Base-by-base conservation (phyloP, 2,113 vertebrate genomes). In the Camelus bactrianus region DNA sequence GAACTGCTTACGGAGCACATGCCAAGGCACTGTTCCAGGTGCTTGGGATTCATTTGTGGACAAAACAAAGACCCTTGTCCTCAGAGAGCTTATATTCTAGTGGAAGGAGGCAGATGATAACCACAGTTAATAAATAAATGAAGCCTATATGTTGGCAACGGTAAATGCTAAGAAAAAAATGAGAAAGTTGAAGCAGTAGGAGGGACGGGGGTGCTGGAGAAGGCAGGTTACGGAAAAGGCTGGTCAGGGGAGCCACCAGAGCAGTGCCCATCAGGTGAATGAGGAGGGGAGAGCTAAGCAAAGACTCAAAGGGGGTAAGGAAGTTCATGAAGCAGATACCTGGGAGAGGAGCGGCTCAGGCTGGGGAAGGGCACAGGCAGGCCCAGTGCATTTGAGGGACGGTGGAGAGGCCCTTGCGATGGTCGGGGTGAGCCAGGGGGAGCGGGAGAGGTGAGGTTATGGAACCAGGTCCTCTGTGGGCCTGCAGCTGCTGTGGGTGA, bases 301-400 rank as follows among this genome's bases (percentile, higher is more conserved):
- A 22, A 65, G 56, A 32, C 1, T 7, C 19, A 9, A 6, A n/a
- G 65, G 20, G 10, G 1, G 17, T 9, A 2, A 56, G 35, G 17
- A 58, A 38, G 67, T 26, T 48, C 12, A 3, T 17, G 15, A 22
- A 10, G 4, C 46, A 12, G 32, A 2, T 3, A 0, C 3, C 20
- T 19, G 79, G 50, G 9, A 9, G 79, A 10, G 6, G 17, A 20
- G 69, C 28, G 28, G 3, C 50, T 8, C 6, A 6, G 82, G 28
- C 1, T 0, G 1, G 17, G 22, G 56, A 13, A 19, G 65, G 30
- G 87, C 2, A 0, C 0, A 4, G 24, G 38, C 2, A 5, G 75
- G 56, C 69, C 58, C 54, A 35, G 15, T 54, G 70, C 6, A 0
- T 16, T 2, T 32, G n/a, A 88, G 69, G 52, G 11, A 15, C 30